A percentile compares a stretch with the other conserved stretches of the same genome.
These are phyloP conservation scores for Pammene aurita DNA, from an alignment of 2,888 invertebrate species.

Conservation along the genomic window DNA sequence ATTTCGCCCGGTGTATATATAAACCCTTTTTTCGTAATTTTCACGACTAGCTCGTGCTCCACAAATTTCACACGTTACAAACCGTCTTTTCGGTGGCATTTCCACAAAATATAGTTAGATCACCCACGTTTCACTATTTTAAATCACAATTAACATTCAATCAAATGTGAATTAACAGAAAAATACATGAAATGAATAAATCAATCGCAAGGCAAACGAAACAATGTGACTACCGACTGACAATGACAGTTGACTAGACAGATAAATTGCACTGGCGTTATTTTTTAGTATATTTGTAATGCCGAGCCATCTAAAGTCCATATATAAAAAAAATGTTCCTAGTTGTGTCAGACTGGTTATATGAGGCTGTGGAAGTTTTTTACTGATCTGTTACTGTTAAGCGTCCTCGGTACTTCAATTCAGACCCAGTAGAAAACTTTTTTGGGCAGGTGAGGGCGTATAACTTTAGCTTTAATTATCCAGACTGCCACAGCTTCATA, in stretches of 20 bases:
- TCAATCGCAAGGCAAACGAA: too few relatives aligned
- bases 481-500: conserved; percentile 46
- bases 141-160: too few relatives aligned
- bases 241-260: too few relatives aligned
- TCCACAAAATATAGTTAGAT: neutral
- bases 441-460: conserved; percentile 49
- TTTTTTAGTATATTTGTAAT: too few relatives aligned
- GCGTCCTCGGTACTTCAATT: conserved; percentile 6
- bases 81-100: conserved; percentile 36
- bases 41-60: conserved; percentile 18
- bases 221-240: too few relatives aligned
- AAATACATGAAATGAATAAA: too few relatives aligned
- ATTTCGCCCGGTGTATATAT: conserved; percentile 34
- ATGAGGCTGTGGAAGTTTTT: conserved; percentile 2
- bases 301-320: too few relatives aligned
- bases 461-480: conserved; percentile 48
- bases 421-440: conserved; percentile 40
- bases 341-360: neutral
- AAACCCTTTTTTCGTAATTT: conserved; percentile 25
- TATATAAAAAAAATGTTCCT: neutral
- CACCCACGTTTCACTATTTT: too few relatives aligned
- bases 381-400: neutral
- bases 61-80: conserved; percentile 36
- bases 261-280: too few relatives aligned
- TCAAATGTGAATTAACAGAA: too few relatives aligned